Conservation (phyloP, 2,113 vertebrate species). For the Bos javanicus region DNA sequence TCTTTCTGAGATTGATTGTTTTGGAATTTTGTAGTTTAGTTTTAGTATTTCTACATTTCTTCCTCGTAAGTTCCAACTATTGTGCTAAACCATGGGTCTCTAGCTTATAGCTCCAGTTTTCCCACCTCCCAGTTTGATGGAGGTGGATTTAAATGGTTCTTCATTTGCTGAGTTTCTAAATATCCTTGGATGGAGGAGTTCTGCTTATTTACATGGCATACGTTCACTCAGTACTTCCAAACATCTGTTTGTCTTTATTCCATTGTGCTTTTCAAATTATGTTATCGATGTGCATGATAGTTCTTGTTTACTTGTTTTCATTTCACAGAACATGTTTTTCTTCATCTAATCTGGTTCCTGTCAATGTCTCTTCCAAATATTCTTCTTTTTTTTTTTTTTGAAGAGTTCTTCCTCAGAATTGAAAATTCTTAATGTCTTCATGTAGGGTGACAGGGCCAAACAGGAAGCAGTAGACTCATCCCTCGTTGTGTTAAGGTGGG, state of each 20-base stretch:
- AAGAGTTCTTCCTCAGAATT: slow-evolving; percentile 88
- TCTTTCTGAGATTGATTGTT: slow-evolving; percentile 48
- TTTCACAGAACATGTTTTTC: slow-evolving; percentile 79
- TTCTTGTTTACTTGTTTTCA: slow-evolving; percentile 90
- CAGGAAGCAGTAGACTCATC: slow-evolving; percentile 88
- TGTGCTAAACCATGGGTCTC: slow-evolving; percentile 85
- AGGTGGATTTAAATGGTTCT: slow-evolving; percentile 85
- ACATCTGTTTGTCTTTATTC: slow-evolving; percentile 86
- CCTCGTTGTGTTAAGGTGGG: slow-evolving; percentile 83
- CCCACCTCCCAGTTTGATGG: slow-evolving; percentile 87
- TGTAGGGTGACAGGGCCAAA: slow-evolving; percentile 89
- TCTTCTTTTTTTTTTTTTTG: slow-evolving; percentile 78
- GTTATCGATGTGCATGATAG: slow-evolving; percentile 84
- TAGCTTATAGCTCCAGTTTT: slow-evolving; percentile 82
- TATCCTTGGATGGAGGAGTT: slow-evolving; percentile 86
- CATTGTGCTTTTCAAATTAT: slow-evolving; percentile 85
- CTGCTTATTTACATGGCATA: slow-evolving; percentile 87
- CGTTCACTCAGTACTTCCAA: slow-evolving; percentile 86
- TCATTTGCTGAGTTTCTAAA: slow-evolving; percentile 91
- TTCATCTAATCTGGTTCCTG: slow-evolving; percentile 64
- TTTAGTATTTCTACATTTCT: slow-evolving; percentile 83
- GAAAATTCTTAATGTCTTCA: slow-evolving; percentile 91
- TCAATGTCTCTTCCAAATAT: slow-evolving; percentile 89
- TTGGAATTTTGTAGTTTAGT: slow-evolving; percentile 73
- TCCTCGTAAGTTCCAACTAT: slow-evolving; percentile 82